phyloP scores from a whole-genome alignment of 2,113 vertebrate species.

The Pycnonotus jocosus region DNA sequence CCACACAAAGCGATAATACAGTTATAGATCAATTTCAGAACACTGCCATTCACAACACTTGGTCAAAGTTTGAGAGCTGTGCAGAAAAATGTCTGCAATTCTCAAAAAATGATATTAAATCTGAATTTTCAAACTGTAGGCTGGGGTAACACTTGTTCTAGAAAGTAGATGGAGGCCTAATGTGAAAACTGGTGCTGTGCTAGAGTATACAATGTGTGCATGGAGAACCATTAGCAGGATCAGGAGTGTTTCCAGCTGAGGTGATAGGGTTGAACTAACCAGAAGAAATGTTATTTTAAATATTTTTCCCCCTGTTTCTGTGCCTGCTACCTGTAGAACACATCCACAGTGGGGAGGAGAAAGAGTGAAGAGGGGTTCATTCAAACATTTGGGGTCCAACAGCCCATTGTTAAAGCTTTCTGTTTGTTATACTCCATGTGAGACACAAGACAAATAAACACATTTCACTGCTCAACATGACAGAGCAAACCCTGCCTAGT shows the following conservation, averaged over 20 bases:
- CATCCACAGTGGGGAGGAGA: not conserved
- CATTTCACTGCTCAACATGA: not conserved
- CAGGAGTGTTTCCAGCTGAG: not conserved
- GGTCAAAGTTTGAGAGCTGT: not conserved
- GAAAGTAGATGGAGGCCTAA: not conserved
- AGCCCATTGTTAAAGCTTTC: not conserved
- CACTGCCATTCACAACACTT: not conserved
- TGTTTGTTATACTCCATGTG: not conserved
- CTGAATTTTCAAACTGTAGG: not conserved
- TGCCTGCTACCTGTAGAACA: not conserved
- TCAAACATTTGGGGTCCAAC: not conserved
- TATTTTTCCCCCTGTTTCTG: not conserved
- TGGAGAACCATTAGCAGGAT: not conserved
- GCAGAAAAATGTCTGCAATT: not conserved
- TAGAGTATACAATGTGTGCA: accelerated
- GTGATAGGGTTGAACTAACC: not conserved
- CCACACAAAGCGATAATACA: not conserved
- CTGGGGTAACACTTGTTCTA: not conserved
- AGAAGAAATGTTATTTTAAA: not conserved
- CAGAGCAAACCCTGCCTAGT: not conserved
- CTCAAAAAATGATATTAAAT: not conserved
- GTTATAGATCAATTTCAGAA: not conserved
- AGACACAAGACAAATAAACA: not conserved
- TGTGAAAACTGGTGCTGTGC: not conserved
- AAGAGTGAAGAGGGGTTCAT: not conserved